Conservation (phyloP, 2,797 vertebrate species). For the Heteromormyrus szaboi region DNA sequence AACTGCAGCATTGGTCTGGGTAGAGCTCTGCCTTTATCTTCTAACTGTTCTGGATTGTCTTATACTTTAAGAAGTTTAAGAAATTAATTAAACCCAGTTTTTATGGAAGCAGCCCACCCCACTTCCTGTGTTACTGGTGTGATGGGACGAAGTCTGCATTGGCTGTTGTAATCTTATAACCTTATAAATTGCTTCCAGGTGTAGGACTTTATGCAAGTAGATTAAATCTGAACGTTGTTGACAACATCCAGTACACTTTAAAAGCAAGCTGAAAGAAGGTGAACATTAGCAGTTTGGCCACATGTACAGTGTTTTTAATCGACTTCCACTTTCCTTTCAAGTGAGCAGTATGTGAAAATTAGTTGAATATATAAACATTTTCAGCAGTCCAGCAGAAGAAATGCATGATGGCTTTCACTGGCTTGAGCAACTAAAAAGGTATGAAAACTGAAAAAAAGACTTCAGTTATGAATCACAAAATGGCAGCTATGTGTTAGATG, state of each 20-base stretch:
- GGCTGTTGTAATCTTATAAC: neutral
- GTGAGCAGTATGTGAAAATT: neutral
- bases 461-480: neutral
- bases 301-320: neutral
- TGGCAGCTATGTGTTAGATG: neutral
- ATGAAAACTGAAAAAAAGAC: neutral
- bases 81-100: neutral
- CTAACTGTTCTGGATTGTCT: neutral
- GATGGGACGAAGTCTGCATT: neutral
- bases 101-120: neutral
- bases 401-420: neutral
- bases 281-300: neutral
- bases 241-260: neutral
- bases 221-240: neutral
- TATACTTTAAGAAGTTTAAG: neutral
- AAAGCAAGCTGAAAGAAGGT: neutral
- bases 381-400: neutral
- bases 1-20: neutral
- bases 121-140: constrained; percentile 1
- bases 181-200: neutral
- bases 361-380: neutral
- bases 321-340: neutral
- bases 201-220: neutral
- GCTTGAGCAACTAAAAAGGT: neutral
- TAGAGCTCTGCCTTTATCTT: neutral